These are phyloP conservation scores for human DNA, from an alignment of 2,113 vertebrate species.

Conservation along the genomic window GRCh38 chr21:42527501-42528000, in stretches of 20 bases:
- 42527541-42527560: rapidly evolving
- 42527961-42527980: background rate
- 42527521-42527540: rapidly evolving
- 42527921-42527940: background rate
- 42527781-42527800: rapidly evolving
- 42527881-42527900: rapidly evolving
- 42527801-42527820: background rate
- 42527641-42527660: too few species aligned
- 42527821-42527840: rapidly evolving
- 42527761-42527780: background rate
- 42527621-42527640: rapidly evolving
- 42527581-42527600: background rate
- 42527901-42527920: rapidly evolving
- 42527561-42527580: rapidly evolving
- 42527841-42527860: background rate
- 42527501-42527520: rapidly evolving
- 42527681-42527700: too few species aligned
- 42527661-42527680: background rate
- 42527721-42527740: rapidly evolving
- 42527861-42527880: too few species aligned
- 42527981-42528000: background rate
- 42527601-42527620: background rate
- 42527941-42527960: too few species aligned
- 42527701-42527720: background rate
- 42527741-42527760: too few species aligned